Evolutionary conservation across 1,140 invertebrate species (phyloP).

Genomic region (Hyles euphorbiae): DNA sequence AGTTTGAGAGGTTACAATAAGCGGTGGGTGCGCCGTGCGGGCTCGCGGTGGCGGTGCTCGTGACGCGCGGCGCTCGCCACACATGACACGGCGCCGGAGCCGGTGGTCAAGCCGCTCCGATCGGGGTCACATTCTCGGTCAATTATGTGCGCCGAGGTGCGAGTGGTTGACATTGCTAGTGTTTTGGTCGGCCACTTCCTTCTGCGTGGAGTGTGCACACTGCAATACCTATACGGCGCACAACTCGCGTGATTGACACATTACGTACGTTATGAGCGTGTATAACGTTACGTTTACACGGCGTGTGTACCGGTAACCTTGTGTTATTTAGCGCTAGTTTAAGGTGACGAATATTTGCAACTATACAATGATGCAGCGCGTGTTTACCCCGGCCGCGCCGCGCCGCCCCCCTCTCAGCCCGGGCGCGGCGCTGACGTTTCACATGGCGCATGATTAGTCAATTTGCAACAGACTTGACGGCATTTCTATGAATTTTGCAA

Average conservation of each 20-base stretch:
- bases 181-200: conserved; percentile 49
- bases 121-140: conserved; percentile 29
- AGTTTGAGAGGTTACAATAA: too few relatives aligned
- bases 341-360: conserved; percentile 17
- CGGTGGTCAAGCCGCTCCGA: conserved; percentile 17
- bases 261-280: conserved; percentile 22
- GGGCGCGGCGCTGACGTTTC: not conserved
- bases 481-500: not conserved
- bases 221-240: too few relatives aligned
- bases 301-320: conserved; percentile 20
- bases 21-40: too few relatives aligned
- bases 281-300: conserved; percentile 29
- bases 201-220: conserved; percentile 21
- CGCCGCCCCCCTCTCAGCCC: not conserved
- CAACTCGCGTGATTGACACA: conserved; percentile 38
- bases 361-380: conserved; percentile 2
- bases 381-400: not conserved
- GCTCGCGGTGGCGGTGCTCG: too few relatives aligned
- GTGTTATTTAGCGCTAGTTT: conserved; percentile 18
- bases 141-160: conserved; percentile 32
- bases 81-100: conserved; percentile 17
- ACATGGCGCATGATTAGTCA: not conserved
- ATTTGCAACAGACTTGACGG: conserved; percentile 8
- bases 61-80: too few relatives aligned
- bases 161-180: conserved; percentile 51